phyloP scores from a whole-genome alignment of 2,888 invertebrate genomes.

The Epinotia ramella region DNA sequence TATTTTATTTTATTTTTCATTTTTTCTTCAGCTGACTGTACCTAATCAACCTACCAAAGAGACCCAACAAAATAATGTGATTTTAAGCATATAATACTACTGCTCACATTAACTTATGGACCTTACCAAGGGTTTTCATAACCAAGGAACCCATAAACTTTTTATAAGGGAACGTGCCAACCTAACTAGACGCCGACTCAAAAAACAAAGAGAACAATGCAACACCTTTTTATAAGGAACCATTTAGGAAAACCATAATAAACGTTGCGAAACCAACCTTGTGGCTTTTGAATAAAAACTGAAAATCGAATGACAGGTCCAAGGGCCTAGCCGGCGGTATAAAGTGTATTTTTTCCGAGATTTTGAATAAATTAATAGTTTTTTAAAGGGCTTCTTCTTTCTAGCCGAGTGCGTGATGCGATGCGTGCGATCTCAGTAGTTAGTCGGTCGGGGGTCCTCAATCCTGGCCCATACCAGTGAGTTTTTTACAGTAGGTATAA shows the following conservation, averaged over 20 bases:
- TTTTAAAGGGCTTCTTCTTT: neutral
- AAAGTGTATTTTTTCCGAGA: constrained; percentile 13
- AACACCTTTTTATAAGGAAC: constrained; percentile 9
- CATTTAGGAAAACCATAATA: too few species aligned
- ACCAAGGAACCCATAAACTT: constrained; percentile 12
- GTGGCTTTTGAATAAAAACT: neutral
- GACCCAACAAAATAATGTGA: too few species aligned
- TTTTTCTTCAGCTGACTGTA: too few species aligned
- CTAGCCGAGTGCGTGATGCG: neutral
- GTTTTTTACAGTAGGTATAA: too few species aligned
- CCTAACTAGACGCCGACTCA: constrained; percentile 16
- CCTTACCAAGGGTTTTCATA: constrained; percentile 2
- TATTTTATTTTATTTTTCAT: too few species aligned
- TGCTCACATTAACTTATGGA: too few species aligned
- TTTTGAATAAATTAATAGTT: constrained; percentile 28
- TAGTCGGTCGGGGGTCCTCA: too few species aligned
- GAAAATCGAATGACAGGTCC: neutral
- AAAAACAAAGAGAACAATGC: constrained; percentile 23
- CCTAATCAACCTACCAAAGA: too few species aligned
- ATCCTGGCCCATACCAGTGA: too few species aligned
- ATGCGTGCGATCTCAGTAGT: too few species aligned
- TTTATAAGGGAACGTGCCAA: constrained; percentile 27
- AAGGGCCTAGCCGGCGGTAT: neutral
- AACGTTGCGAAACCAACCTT: neutral
- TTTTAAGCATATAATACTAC: too few species aligned